Evolutionary conservation across 2,113 vertebrate species (phyloP).

Genomic region (Rana temporaria): DNA sequence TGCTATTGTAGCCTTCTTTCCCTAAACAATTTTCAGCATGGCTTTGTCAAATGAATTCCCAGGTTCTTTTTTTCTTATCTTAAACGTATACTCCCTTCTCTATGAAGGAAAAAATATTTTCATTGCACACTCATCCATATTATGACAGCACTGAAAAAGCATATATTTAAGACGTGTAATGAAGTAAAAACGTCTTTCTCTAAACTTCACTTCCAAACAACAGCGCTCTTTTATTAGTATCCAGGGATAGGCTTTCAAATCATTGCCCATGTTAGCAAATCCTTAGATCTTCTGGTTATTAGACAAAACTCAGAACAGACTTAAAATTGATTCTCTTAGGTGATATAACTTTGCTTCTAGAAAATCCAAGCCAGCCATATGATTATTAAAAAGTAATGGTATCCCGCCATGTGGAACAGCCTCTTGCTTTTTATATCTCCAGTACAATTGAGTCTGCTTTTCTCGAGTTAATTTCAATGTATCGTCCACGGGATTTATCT

Average conservation of each 20-base stretch:
- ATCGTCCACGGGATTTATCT: background rate
- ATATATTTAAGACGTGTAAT: conserved; percentile 53
- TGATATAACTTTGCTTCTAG: conserved; percentile 57
- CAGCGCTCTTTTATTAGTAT: conserved; percentile 53
- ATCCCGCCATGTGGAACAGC: conserved; percentile 55
- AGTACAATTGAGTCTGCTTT: conserved; percentile 44
- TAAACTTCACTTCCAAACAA: conserved; percentile 58
- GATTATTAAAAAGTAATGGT: conserved; percentile 58
- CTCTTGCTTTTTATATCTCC: conserved; percentile 51
- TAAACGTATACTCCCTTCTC: conserved; percentile 7
- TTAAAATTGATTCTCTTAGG: conserved; percentile 59
- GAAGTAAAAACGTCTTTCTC: conserved; percentile 56
- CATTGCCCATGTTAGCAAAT: conserved; percentile 59
- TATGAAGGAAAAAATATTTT: conserved; percentile 50
- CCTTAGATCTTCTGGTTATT: conserved; percentile 58
- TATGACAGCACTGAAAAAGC: conserved; percentile 40
- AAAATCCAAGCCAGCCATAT: conserved; percentile 55
- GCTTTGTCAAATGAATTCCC: conserved; percentile 20
- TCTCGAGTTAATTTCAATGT: conserved; percentile 16
- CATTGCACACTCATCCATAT: conserved; percentile 52
- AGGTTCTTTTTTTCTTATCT: conserved; percentile 1
- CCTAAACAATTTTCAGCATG: conserved; percentile 6
- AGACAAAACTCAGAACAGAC: conserved; percentile 58
- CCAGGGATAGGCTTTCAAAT: conserved; percentile 57
- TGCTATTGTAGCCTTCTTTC: conserved; percentile 29